Percentiles rank a stretch among this genome's conserved stretches.
These are phyloP conservation scores for Drosophila lini DNA, from an alignment of 1,140 invertebrate species.

Conservation along the genomic window DNA sequence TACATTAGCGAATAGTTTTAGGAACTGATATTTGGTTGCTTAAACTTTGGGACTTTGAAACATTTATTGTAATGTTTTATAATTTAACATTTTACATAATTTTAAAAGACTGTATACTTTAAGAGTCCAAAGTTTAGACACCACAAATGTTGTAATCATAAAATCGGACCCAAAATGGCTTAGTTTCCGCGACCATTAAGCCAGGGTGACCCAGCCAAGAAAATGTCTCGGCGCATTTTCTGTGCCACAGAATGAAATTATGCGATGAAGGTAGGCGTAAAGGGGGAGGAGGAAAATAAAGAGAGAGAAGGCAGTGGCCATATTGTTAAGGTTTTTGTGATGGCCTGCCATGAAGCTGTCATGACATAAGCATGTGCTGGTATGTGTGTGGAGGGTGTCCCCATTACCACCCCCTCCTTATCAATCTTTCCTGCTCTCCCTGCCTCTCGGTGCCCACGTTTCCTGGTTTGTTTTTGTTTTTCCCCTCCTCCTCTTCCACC, in stretches of 20 bases:
- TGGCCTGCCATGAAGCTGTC: constrained; percentile 25
- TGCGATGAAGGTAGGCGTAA: constrained; percentile 3
- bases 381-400: constrained; percentile 1
- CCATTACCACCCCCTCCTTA: neutral
- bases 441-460: neutral
- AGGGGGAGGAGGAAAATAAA: neutral
- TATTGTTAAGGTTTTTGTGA: constrained; percentile 29
- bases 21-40: neutral
- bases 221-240: constrained; percentile 23
- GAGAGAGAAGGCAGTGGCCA: constrained; percentile 11
- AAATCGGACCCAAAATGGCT: neutral
- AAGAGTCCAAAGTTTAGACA: neutral
- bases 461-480: constrained; percentile 1
- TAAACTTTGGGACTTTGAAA: too few relatives aligned
- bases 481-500: neutral
- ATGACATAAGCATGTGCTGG: constrained; percentile 31
- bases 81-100: neutral
- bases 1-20: neutral
- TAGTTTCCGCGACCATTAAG: neutral
- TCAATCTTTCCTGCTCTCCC: neutral
- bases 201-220: constrained; percentile 1
- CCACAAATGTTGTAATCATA: neutral
- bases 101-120: neutral
- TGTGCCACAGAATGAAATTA: constrained; percentile 28
- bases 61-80: neutral